Evolutionary conservation across 2,888 invertebrate species (phyloP), one percentile per base, ranked within the genome.

Genomic region (Hyposoter dolosus): DNA sequence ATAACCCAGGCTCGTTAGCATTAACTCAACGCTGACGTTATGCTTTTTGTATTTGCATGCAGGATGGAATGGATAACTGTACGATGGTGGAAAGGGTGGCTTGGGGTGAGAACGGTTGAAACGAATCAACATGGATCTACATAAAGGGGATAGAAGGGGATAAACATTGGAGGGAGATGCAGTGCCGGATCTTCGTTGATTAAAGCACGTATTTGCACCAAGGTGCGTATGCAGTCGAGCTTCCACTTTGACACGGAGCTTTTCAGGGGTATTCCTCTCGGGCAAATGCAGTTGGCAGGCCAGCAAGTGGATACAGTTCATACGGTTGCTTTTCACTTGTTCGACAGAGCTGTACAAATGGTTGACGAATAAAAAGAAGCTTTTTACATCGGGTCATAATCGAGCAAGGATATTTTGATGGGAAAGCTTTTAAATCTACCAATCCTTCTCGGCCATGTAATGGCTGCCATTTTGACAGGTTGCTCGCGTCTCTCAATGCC

Each of bases 121-220:
- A 60, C 60, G n/a, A 40, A 47, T 63, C 32, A 75, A 63, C 43
- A 32, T 60, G 63, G n/a, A 69, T 47, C 69, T 47, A 15, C 69
- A 69, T 69, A 47, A 23, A 47, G 19, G 15, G 47, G 45, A 19
- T 45, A 47, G 28, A 69, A 69, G 45, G 69, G 69, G 28, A 28
- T 47, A 69, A 47, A 69, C 28, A 69, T 45, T 63, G 79, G 28
- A 28, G 65, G 56, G n/a, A 43, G 77, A 23, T 35, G n/a, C 19
- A 47, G 50, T 63, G 47, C 17, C 82, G 85, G 50, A 85, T 81
- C 85, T 87, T 66, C 88, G 89, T 87, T 89, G 88, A 90, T 90
- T 89, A 89, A 88, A 89, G 87, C 88, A 89, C 89, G 90, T 88
- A 89, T 88, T 88, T 87, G 28, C 83, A 76, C 83, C 45, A 84